A percentile compares a stretch with the other conserved stretches of the same genome.
phyloP scores from a whole-genome alignment of 1,140 invertebrate species.

The Drosophila mojavensis region DNA sequence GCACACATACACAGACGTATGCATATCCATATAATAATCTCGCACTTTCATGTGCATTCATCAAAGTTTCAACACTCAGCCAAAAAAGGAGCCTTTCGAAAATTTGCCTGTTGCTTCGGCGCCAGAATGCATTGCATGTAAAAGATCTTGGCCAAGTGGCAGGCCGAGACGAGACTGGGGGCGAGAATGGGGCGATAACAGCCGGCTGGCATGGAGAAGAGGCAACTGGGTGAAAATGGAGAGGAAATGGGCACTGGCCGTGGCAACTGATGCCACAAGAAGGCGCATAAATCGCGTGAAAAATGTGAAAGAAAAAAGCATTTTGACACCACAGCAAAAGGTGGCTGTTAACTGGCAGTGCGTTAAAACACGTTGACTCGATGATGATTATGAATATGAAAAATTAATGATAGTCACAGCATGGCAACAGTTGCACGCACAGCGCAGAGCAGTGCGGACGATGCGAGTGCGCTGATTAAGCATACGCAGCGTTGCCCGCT shows the following conservation, averaged over 20 bases:
- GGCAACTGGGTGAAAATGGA: constrained; percentile 20
- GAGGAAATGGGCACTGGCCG: constrained; percentile 28
- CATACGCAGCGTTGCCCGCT: constrained; percentile 72
- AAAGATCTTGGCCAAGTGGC: constrained; percentile 53
- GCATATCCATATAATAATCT: constrained; percentile 12
- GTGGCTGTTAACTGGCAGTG: constrained; percentile 38
- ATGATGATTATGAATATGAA: constrained; percentile 82
- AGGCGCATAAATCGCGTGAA: constrained; percentile 76
- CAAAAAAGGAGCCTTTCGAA: constrained; percentile 73
- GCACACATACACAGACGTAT: too few relatives aligned
- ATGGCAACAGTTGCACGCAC: constrained; percentile 79
- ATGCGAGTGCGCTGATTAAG: constrained; percentile 75
- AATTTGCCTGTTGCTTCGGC: constrained; percentile 47
- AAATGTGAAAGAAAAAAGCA: constrained; percentile 80
- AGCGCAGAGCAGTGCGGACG: constrained; percentile 43
- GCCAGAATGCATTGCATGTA: constrained; percentile 59
- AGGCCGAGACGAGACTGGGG: too few relatives aligned
- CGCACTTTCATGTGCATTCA: constrained; percentile 58
- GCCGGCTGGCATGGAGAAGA: constrained; percentile 28
- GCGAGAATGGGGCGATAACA: constrained; percentile 28
- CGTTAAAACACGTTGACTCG: constrained; percentile 69
- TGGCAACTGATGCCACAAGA: constrained; percentile 38
- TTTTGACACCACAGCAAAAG: constrained; percentile 72
- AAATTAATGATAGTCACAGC: constrained; percentile 82
- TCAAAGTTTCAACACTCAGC: constrained; percentile 68